Evolutionary conservation across 2,113 vertebrate genomes (phyloP).

Genomic region (Polypterus bichir): DNA sequence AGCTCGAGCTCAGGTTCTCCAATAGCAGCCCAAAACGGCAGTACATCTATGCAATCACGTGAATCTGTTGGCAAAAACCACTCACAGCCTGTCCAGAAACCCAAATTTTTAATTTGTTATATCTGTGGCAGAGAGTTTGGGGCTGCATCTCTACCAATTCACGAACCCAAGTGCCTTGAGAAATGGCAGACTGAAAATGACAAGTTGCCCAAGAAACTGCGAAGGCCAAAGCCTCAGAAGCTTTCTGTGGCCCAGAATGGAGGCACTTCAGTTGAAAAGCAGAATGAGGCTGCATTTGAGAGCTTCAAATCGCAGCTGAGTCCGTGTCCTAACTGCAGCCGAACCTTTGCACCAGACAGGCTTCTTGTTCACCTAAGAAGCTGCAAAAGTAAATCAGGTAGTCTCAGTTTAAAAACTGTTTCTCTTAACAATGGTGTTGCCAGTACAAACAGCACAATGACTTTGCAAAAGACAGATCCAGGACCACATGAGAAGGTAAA

Average conservation of each 20-base stretch:
- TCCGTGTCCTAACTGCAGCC: slow-evolving; percentile 25
- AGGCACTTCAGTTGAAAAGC: slow-evolving; percentile 10
- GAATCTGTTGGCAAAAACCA: neutral
- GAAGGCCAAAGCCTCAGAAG: slow-evolving; percentile 23
- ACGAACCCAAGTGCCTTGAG: slow-evolving; percentile 39
- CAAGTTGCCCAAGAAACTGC: slow-evolving; percentile 24
- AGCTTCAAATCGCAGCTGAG: slow-evolving; percentile 13
- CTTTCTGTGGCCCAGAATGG: slow-evolving; percentile 3
- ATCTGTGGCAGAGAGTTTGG: slow-evolving; percentile 40
- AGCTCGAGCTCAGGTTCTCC: accelerated
- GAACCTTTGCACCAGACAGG: slow-evolving; percentile 20
- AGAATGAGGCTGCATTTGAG: slow-evolving; percentile 17
- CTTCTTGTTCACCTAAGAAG: slow-evolving; percentile 26
- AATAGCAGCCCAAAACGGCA: slow-evolving; percentile 6
- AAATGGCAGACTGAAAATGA: slow-evolving; percentile 40
- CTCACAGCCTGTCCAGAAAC: slow-evolving; percentile 10
- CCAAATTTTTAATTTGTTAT: slow-evolving; percentile 30
- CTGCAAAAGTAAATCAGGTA: slow-evolving; percentile 22
- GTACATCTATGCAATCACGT: slow-evolving; percentile 13
- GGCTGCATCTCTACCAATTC: slow-evolving; percentile 36
- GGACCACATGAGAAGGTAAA: too few relatives aligned
- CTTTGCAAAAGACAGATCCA: too few relatives aligned
- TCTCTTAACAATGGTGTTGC: neutral
- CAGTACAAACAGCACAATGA: neutral
- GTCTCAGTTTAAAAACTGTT: slow-evolving; percentile 10